Percentiles rank a stretch among this genome's conserved stretches.
Conservation (phyloP, 2,888 invertebrate species). For the Rotaria magnacalcarata region DNA sequence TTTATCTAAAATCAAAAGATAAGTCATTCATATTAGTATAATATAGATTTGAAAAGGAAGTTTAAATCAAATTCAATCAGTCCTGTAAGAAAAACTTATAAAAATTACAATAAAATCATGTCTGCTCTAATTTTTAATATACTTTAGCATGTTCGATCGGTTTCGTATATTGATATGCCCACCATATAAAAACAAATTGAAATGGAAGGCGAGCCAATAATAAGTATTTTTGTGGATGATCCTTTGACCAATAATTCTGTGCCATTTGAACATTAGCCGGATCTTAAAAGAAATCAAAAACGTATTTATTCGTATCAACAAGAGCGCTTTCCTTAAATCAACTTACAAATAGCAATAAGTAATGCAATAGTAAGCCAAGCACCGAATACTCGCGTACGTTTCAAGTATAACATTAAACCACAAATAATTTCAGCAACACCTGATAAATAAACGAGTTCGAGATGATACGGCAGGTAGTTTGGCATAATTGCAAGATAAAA, state of each 20-base stretch:
- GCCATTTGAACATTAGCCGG: conserved; percentile 30
- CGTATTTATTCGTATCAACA: too few relatives aligned
- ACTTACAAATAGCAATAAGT: conserved; percentile 31
- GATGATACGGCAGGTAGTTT: neutral
- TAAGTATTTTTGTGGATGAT: neutral
- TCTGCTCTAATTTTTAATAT: neutral
- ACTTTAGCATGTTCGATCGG: neutral
- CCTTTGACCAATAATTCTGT: neutral
- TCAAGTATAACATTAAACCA: neutral
- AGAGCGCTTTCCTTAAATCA: neutral
- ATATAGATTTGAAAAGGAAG: neutral
- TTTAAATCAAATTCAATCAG: neutral
- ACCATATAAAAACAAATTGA: conserved; percentile 17
- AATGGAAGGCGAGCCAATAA: neutral
- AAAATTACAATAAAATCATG: neutral
- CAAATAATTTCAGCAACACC: neutral
- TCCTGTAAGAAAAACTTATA: neutral
- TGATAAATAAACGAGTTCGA: conserved; percentile 7
- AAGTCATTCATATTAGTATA: neutral
- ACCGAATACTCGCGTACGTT: neutral
- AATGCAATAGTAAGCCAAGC: conserved; percentile 19
- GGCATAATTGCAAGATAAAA: neutral
- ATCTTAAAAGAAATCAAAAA: neutral
- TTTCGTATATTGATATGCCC: conserved; percentile 31
- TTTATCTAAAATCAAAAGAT: neutral